These are phyloP conservation scores for Ophiodon elongatus DNA, from an alignment of 2,113 vertebrate species.

Conservation along the genomic window DNA sequence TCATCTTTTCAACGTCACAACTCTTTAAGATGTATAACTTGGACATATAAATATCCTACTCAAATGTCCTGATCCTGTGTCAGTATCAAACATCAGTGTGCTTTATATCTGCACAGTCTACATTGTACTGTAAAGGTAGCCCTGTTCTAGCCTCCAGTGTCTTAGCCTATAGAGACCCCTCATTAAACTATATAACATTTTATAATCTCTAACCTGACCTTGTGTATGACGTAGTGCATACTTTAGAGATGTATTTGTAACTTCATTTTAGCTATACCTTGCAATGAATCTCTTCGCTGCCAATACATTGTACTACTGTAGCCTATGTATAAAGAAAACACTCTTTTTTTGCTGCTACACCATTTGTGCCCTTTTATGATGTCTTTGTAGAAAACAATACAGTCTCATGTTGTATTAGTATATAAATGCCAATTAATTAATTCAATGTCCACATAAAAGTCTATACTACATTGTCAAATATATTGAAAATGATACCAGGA, in stretches of 20 bases:
- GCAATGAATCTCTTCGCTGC: conserved; percentile 64
- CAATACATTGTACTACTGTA: conserved; percentile 72
- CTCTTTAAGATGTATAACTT: conserved; percentile 38
- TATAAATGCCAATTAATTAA: conserved; percentile 70
- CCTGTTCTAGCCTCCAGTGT: conserved; percentile 66
- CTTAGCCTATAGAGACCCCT: conserved; percentile 63
- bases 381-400: conserved; percentile 79
- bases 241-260: conserved; percentile 70
- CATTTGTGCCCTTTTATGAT: conserved; percentile 86
- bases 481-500: conserved; percentile 75
- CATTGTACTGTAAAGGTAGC: conserved; percentile 52
- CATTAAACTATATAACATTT: conserved; percentile 64
- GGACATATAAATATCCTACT: conserved; percentile 38
- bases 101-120: conserved; percentile 64
- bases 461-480: conserved; percentile 69
- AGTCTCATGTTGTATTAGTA: conserved; percentile 75
- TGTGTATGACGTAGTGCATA: conserved; percentile 71
- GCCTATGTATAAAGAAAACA: conserved; percentile 75
- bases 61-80: conserved; percentile 51
- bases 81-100: conserved; percentile 63
- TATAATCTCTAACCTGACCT: conserved; percentile 62
- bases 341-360: conserved; percentile 87
- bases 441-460: conserved; percentile 74
- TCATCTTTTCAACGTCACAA: conserved; percentile 33
- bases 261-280: conserved; percentile 63